Conservation (phyloP, 2,113 vertebrate genomes). For the Halichoeres trimaculatus region DNA sequence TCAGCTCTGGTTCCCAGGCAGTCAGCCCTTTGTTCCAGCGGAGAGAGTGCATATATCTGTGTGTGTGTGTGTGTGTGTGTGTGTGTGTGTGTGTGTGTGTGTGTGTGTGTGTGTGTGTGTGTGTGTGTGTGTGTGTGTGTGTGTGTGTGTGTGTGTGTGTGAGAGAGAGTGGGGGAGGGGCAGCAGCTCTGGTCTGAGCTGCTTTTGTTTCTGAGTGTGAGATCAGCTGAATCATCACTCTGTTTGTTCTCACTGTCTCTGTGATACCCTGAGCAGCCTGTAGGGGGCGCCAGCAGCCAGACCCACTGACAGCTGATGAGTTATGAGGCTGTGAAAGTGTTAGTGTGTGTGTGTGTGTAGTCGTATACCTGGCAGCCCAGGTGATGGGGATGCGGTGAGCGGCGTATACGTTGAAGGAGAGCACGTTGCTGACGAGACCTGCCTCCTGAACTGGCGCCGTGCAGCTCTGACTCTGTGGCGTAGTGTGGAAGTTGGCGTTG, state of each 20-base stretch:
- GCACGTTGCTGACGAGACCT: slow-evolving; percentile 84
- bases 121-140: slow-evolving; percentile 8
- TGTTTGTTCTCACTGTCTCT: slow-evolving; percentile 4
- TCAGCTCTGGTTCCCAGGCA: slow-evolving; percentile 88
- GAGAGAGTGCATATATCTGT: not conserved
- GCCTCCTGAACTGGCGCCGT: slow-evolving; percentile 86
- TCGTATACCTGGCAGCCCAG: slow-evolving; percentile 91
- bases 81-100: not conserved
- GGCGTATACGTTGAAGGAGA: slow-evolving; percentile 91
- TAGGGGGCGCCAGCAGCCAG: not conserved
- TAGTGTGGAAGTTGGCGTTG: slow-evolving; percentile 94
- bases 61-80: slow-evolving; percentile 7
- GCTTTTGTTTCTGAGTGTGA: slow-evolving; percentile 19
- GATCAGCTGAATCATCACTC: slow-evolving; percentile 34
- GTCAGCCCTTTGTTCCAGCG: slow-evolving; percentile 78
- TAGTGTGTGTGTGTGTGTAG: not conserved
- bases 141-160: not conserved
- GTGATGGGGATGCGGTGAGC: slow-evolving; percentile 95
- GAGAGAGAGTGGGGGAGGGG: slow-evolving; percentile 18
- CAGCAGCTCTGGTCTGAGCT: slow-evolving; percentile 14
- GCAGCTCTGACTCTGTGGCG: slow-evolving; percentile 76
- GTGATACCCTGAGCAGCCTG: not conserved
- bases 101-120: slow-evolving; percentile 2
- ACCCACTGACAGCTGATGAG: not conserved
- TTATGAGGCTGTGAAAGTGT: not conserved